Conservation (phyloP, 2,888 invertebrate species). For the Pseudoips prasinana region DNA sequence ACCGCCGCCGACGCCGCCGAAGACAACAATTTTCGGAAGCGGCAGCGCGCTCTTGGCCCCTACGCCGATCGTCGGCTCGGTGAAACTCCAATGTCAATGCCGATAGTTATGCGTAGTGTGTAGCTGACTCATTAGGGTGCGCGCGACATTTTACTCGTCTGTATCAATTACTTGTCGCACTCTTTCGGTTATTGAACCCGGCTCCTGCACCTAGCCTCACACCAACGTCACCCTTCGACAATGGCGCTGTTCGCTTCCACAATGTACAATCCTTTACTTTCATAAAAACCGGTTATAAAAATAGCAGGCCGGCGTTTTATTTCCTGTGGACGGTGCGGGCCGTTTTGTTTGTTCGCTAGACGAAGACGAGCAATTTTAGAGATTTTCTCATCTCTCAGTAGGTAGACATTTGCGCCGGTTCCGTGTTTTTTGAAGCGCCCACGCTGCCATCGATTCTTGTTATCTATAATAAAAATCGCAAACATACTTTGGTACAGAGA, state of each 20-base stretch:
- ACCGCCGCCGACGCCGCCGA: slow-evolving; percentile 51
- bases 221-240: slow-evolving; percentile 27
- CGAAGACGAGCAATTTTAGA: slow-evolving; percentile 27
- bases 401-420: slow-evolving; percentile 10
- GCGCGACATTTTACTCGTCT: slow-evolving; percentile 8
- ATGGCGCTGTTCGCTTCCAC: slow-evolving; percentile 15
- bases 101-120: slow-evolving; percentile 45
- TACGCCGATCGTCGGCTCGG: slow-evolving; percentile 37
- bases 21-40: slow-evolving; percentile 65
- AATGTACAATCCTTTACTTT: slow-evolving; percentile 32
- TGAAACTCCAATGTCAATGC: slow-evolving; percentile 71
- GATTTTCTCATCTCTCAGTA: slow-evolving; percentile 21
- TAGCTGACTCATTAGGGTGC: slow-evolving; percentile 8
- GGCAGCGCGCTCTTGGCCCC: slow-evolving; percentile 61
- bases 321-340: slow-evolving; percentile 37
- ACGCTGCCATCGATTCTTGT: slow-evolving; percentile 11
- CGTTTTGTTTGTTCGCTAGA: slow-evolving; percentile 30
- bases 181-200: slow-evolving; percentile 53
- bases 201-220: slow-evolving; percentile 44
- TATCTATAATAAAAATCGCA: no score
- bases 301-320: slow-evolving; percentile 44
- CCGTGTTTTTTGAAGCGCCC: slow-evolving; percentile 22
- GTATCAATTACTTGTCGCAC: slow-evolving; percentile 37
- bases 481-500: no score
- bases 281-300: slow-evolving; percentile 47